phyloP scores from a whole-genome alignment of 2,797 vertebrate species.

The Morelia viridis region DNA sequence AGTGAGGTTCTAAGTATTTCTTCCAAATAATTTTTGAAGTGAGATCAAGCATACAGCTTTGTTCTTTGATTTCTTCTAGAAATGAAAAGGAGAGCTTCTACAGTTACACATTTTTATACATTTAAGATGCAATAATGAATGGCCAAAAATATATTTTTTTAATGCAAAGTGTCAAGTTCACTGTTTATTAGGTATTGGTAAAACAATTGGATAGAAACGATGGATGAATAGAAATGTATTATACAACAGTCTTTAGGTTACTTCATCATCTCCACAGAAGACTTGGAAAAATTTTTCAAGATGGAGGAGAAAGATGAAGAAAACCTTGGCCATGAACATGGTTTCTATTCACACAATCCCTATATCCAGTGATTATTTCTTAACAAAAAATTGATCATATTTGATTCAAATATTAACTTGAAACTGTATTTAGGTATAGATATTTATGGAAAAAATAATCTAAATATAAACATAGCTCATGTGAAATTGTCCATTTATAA shows the following conservation, averaged over 20 bases:
- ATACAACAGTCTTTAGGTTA: background rate
- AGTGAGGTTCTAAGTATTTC: background rate
- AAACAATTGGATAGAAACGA: background rate
- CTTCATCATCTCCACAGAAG: background rate
- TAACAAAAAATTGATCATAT: background rate
- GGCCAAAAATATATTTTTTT: background rate
- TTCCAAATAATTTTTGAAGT: background rate
- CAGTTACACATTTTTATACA: background rate
- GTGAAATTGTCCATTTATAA: constrained; percentile 36
- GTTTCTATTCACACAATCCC: background rate
- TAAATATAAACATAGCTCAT: background rate
- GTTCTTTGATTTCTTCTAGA: background rate
- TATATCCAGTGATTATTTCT: background rate
- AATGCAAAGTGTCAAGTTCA: background rate
- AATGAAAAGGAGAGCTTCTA: background rate
- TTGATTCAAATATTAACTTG: background rate
- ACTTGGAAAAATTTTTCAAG: background rate
- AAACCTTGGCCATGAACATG: background rate
- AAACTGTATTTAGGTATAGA: background rate
- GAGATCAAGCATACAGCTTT: background rate
- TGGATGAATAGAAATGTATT: background rate
- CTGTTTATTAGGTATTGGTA: background rate
- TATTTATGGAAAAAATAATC: constrained; percentile 11
- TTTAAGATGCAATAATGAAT: background rate
- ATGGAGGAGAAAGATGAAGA: background rate